A percentile compares a stretch with the other conserved stretches of the same genome.
Conservation (phyloP, 2,797 vertebrate genomes). For the Sebastes cheni region DNA sequence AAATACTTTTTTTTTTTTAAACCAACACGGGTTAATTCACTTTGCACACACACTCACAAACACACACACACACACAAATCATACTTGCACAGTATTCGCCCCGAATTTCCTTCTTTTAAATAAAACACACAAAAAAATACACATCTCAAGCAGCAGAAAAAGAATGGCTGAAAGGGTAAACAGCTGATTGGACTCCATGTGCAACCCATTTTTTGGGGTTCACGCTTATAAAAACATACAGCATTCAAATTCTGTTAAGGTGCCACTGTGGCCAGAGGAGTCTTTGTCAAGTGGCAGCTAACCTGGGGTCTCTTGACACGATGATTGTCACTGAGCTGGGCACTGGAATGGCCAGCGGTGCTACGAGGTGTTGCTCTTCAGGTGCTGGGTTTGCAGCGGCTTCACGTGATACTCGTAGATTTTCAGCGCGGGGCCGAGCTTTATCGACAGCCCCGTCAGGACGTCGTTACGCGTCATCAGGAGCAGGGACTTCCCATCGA, state of each 20-base stretch:
- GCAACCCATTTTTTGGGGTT: conserved; percentile 54
- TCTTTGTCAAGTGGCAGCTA: conserved; percentile 68
- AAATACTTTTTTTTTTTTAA: conserved; percentile 59
- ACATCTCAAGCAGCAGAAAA: conserved; percentile 71
- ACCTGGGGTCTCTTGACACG: conserved; percentile 67
- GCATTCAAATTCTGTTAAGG: conserved; percentile 69
- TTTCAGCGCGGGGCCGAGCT: conserved; percentile 97
- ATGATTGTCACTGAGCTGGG: conserved; percentile 75
- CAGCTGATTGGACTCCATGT: conserved; percentile 57
- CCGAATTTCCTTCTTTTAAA: conserved; percentile 53
- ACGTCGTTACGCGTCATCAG: conserved; percentile 99
- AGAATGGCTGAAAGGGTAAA: conserved; percentile 74
- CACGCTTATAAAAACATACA: conserved; percentile 66
- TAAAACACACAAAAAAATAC: conserved; percentile 56
- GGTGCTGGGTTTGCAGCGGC: conserved; percentile 95
- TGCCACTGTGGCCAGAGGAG: conserved; percentile 65
- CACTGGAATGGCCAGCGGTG: conserved; percentile 15
- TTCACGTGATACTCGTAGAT: conserved; percentile 99
- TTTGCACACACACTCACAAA: conserved; percentile 27
- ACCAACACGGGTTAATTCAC: conserved; percentile 54
- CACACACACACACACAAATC: conserved; percentile 13
- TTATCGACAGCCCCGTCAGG: conserved; percentile 97
- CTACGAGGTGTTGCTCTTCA: conserved; percentile 93
- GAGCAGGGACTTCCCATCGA: conserved; percentile 97
- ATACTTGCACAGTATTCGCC: conserved; percentile 33